Evolutionary conservation across 1,140 invertebrate species (phyloP).

Genomic region (Pollicipes pollicipes): DNA sequence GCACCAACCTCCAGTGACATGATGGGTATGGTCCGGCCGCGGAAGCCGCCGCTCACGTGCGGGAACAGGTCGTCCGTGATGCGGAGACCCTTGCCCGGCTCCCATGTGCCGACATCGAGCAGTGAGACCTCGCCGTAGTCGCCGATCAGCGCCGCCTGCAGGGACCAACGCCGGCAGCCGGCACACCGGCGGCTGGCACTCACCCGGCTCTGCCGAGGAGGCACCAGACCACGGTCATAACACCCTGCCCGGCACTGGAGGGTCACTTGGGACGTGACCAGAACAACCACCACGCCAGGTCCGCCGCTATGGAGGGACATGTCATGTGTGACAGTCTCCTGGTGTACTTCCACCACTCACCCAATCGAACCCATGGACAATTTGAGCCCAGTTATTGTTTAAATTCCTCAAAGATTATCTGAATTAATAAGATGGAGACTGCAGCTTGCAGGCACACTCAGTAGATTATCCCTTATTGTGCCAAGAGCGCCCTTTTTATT

Average conservation of each 20-base stretch:
- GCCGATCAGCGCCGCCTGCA: conserved; percentile 46
- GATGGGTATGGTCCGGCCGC: conserved; percentile 36
- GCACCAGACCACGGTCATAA: too few relatives aligned
- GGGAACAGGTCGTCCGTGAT: conserved; percentile 54
- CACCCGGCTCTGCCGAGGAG: conserved; percentile 29
- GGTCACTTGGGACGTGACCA: background rate
- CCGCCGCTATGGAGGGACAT: background rate
- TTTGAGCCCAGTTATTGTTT: too few relatives aligned
- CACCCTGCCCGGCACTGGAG: background rate
- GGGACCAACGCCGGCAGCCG: conserved; percentile 43
- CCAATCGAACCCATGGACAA: too few relatives aligned
- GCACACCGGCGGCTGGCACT: conserved; percentile 35
- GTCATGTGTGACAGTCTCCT: background rate
- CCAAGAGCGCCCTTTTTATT: too few relatives aligned
- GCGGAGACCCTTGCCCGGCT: conserved; percentile 41
- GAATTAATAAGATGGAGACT: too few relatives aligned
- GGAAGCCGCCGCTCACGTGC: conserved; percentile 55
- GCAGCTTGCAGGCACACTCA: too few relatives aligned
- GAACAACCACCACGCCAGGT: background rate
- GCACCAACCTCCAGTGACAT: conserved; percentile 22
- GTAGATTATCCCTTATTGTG: too few relatives aligned
- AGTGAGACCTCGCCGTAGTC: conserved; percentile 30
- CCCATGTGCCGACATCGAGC: conserved; percentile 50
- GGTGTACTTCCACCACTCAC: too few relatives aligned
- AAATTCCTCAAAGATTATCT: too few relatives aligned